phyloP scores from a whole-genome alignment of 37 sponge, comb jelly and placozoan genomes.

The Diacarnus erythraeanus region DNA sequence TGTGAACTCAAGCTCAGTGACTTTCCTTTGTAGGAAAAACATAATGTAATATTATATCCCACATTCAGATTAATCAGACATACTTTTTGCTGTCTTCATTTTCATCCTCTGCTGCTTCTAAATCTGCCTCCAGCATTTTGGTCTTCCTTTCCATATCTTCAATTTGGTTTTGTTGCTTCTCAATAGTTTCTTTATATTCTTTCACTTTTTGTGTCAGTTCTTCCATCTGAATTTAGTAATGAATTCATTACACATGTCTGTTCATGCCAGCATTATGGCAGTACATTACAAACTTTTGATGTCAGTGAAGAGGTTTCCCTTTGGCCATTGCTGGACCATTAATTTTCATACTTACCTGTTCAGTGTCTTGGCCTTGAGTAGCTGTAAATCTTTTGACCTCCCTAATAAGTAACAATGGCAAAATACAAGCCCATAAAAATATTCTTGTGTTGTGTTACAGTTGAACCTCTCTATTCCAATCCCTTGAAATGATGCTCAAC shows the following conservation, averaged over 20 bases:
- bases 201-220: neutral
- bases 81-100: constrained; percentile 15
- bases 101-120: constrained; percentile 60
- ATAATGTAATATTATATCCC: neutral
- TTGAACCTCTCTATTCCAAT: too few relatives aligned
- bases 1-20: constrained; percentile 3
- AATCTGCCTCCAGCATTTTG: constrained; percentile 54
- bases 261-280: too few relatives aligned
- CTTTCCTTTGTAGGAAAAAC: constrained; percentile 9
- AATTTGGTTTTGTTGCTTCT: constrained; percentile 32
- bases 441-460: too few relatives aligned
- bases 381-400: constrained; percentile 11
- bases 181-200: neutral
- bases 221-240: constrained; percentile 10
- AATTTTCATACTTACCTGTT: constrained; percentile 16
- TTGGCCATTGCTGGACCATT: too few relatives aligned
- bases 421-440: too few relatives aligned
- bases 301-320: too few relatives aligned
- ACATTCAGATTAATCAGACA: neutral
- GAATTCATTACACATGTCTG: too few relatives aligned
- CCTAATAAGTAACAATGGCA: too few relatives aligned
- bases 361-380: constrained; percentile 16
- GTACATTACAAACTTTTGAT: too few relatives aligned
- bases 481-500: too few relatives aligned
- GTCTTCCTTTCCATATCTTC: constrained; percentile 35